Base-by-base conservation (phyloP, 1,140 invertebrate genomes). In the Drosophila subobscura region DNA sequence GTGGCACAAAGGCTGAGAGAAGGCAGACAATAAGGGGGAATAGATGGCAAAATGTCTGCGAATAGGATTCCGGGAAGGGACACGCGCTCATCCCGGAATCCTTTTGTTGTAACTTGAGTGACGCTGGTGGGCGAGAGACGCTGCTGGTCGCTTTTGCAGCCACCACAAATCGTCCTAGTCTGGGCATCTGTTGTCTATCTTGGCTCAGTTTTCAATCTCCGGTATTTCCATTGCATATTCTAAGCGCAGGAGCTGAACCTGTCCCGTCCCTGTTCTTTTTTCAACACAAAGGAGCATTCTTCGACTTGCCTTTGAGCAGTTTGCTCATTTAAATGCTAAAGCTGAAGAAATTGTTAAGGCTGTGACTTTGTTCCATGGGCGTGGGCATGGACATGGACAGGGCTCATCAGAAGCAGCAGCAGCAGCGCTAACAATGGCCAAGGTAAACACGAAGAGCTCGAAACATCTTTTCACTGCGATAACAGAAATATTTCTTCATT, bases 391-490 rank as follows among this genome's bases (percentile, higher is more conserved):
- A 41, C 8, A n/a, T 37, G 33, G 33, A 37, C 4, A 37, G 10
- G 33, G 33, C 33, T 12, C 10, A 37, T 37, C 33, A 37, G 33
- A 8, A 16, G 12, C 50, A 44, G 29, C 22, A 53, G 46, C 8
- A 71, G 27, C 25, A 53, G n/a, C 2, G 27, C 41, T 45, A 65
- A 72, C 63, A 55, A 47, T 80, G 46, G 44, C 29, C 59, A 64
- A 88, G 83, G 83, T 76, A 83, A 83, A 77, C 83, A 83, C 77
- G 73, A 75, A 88, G 60, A 60, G 67, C 83, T 70, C 70, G 78
- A 88, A 86, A 89, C 83, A 83, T 88, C 83, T 88, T 83, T 88
- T 88, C 79, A 88, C 55, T 64, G 74, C 74, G 78, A 88, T 88
- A 88, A 83, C 78, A 88, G 74, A 81, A 88, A 83, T 88, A 83